phyloP scores from a whole-genome alignment of 2,113 vertebrate species.

The Hassar affinis region DNA sequence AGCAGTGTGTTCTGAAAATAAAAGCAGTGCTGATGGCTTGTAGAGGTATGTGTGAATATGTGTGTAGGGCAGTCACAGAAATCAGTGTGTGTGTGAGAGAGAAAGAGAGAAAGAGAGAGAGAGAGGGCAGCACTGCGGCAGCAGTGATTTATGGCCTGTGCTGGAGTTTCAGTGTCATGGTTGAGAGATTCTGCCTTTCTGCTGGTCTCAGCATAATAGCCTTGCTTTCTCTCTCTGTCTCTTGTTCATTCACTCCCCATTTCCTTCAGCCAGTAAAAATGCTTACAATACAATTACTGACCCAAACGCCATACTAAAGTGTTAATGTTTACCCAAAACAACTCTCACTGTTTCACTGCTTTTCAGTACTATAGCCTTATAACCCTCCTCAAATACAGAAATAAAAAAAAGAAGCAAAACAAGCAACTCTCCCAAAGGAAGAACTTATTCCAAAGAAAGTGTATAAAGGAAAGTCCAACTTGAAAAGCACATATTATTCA shows the following conservation, averaged over 20 bases:
- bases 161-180: constrained; percentile 74
- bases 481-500: not conserved
- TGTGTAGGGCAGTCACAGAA: constrained; percentile 33
- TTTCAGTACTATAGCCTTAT: too few species aligned
- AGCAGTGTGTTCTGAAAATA: constrained; percentile 3
- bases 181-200: constrained; percentile 71
- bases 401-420: not conserved
- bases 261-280: constrained; percentile 13
- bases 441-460: not conserved
- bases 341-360: not conserved
- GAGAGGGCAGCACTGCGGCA: constrained; percentile 71
- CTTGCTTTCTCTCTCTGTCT: constrained; percentile 16
- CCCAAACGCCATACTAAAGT: not conserved
- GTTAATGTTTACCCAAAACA: not conserved
- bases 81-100: constrained; percentile 24
- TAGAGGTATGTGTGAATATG: constrained; percentile 6
- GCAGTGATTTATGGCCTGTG: constrained; percentile 73
- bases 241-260: not conserved
- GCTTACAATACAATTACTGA: constrained; percentile 22
- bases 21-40: constrained; percentile 33
- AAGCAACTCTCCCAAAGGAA: not conserved
- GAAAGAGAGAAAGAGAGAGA: not conserved
- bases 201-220: constrained; percentile 71
- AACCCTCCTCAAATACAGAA: not conserved
- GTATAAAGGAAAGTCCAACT: not conserved